phyloP scores from a whole-genome alignment of 1,140 invertebrate species.

The Drosophila ironensis region DNA sequence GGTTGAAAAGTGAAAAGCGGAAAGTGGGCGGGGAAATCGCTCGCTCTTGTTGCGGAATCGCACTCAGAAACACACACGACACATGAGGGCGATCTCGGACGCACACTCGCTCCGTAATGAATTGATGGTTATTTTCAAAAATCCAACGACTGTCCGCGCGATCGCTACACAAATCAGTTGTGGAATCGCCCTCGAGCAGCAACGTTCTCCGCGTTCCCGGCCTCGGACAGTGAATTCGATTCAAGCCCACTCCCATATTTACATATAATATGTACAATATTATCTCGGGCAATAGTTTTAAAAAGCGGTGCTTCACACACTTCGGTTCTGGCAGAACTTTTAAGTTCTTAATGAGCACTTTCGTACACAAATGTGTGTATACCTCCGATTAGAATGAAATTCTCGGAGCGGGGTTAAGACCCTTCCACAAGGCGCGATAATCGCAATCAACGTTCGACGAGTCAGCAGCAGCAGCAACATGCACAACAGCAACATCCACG shows the following conservation, averaged over 20 bases:
- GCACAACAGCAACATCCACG: slow-evolving; percentile 13
- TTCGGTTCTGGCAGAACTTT: not conserved
- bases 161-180: slow-evolving; percentile 78
- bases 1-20: slow-evolving; percentile 19
- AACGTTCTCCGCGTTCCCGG: slow-evolving; percentile 59
- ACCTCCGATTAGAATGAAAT: slow-evolving; percentile 19
- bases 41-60: slow-evolving; percentile 64
- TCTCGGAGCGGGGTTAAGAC: slow-evolving; percentile 69
- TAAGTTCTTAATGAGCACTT: not conserved
- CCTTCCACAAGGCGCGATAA: slow-evolving; percentile 68
- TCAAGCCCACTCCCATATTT: not conserved
- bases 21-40: slow-evolving; percentile 33
- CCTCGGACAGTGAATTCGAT: slow-evolving; percentile 6
- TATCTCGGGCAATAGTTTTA: not conserved
- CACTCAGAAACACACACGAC: slow-evolving; percentile 18
- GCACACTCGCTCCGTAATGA: slow-evolving; percentile 46
- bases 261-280: not conserved
- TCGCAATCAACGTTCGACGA: slow-evolving; percentile 56
- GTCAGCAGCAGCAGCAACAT: not conserved
- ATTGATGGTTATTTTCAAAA: slow-evolving; percentile 81
- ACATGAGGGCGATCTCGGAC: slow-evolving; percentile 57
- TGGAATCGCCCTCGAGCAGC: slow-evolving; percentile 76
- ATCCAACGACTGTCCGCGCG: slow-evolving; percentile 81
- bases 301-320: slow-evolving; percentile 36
- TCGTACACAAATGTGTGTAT: slow-evolving; percentile 4